phyloP scores from a whole-genome alignment of 2,888 invertebrate species.

The Drosophila birchii region DNA sequence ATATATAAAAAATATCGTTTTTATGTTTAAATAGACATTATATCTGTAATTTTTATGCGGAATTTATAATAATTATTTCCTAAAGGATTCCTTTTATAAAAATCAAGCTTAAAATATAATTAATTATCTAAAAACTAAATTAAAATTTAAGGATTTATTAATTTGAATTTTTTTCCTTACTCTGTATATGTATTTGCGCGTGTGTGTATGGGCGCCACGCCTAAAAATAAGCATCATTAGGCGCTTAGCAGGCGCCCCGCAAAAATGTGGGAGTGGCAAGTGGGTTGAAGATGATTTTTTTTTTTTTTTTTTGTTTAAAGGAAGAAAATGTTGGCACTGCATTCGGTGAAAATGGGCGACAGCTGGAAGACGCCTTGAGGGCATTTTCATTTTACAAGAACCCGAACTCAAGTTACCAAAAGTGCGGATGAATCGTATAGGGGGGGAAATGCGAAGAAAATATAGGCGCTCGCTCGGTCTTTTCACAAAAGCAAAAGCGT shows the following conservation, averaged over 20 bases:
- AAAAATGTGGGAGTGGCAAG: conserved; percentile 27
- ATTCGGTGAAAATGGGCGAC: conserved; percentile 47
- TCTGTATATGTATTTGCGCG: not conserved
- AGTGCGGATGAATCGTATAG: conserved; percentile 20
- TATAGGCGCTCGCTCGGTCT: conserved; percentile 26
- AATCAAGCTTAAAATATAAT: not conserved
- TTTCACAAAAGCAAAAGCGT: conserved; percentile 69
- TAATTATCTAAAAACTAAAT: not conserved
- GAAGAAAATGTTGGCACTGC: conserved; percentile 26
- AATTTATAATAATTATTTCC: not conserved
- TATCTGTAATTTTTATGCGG: not conserved
- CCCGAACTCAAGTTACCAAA: conserved; percentile 42
- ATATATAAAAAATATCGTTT: too few species aligned
- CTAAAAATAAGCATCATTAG: conserved; percentile 76
- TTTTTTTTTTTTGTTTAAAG: conserved; percentile 19
- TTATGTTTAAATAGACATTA: too few species aligned
- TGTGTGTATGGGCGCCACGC: conserved; percentile 31
- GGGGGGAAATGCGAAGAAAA: conserved; percentile 15
- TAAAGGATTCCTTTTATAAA: too few species aligned
- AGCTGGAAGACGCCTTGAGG: conserved; percentile 49
- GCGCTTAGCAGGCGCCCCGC: conserved; percentile 63
- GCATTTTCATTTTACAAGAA: conserved; percentile 44
- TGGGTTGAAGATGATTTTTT: conserved; percentile 40
- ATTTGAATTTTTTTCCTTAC: not conserved
- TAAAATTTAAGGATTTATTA: not conserved